Evolutionary conservation across 2,888 invertebrate genomes (phyloP), one percentile per base, ranked within the genome.

Genomic region (Drosophila limbata): DNA sequence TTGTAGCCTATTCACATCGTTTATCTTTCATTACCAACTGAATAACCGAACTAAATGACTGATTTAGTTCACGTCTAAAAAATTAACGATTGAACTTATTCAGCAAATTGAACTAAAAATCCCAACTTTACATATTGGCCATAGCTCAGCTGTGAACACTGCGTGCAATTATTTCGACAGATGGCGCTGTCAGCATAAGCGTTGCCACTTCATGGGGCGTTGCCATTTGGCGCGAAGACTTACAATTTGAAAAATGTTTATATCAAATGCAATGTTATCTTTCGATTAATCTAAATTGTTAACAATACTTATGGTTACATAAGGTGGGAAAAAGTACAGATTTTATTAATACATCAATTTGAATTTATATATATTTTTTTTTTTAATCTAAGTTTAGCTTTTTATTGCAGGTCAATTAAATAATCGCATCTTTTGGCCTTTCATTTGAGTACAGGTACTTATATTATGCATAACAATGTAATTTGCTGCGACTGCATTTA

Each of bases 211-310:
- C 6, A 15, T 4, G 0, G 11, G 10, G 2, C 28, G 47, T 5
- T 63, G 51, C 40, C 45, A 57, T 13, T 57, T 19, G 53, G 59
- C 77, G 77, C 3, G 37, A 33, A 40, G 33, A 53, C 48, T 25
- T 9, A 3, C 0, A 3, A 39, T 62, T 71, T 47, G 0, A 51
- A 55, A 25, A 42, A 17, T 13, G 51, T 11, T 35, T 0, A 37
- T 5, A 13, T 6, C 6, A 31, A 48, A 47, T 28, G 13, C 11
- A 42, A 10, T 17, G 15, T 39, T 15, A 39, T 15, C 15, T 9
- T 9, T 6, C 9, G 39, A 15, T 17, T 39, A 39, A 39, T 15
- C 15, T 15, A 1, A 39, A 17, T n/a, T 47, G 28, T 1, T 6
- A 28, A 10, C 28, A 5, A 28, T 15, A 37, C 17, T 33, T 10